phyloP scores from a whole-genome alignment of 2,797 vertebrate genomes.

The Lepilemur septentrionalis region DNA sequence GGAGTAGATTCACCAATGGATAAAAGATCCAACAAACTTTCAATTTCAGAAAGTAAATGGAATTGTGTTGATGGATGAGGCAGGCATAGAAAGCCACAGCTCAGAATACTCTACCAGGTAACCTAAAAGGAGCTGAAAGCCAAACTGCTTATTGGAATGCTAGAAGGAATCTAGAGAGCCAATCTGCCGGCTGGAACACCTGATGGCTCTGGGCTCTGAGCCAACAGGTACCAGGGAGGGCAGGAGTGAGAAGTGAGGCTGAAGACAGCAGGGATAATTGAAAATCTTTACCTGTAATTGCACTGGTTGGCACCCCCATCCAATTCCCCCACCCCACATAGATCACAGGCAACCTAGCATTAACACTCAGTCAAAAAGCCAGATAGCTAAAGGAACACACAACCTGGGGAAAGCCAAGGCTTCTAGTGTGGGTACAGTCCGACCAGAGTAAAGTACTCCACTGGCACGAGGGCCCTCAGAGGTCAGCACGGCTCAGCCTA shows the following conservation, averaged over 20 bases:
- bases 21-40: constrained; percentile 17
- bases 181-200: constrained; percentile 40
- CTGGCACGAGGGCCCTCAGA: background rate
- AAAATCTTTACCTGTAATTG: constrained; percentile 43
- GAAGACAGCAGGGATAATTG: constrained; percentile 50
- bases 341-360: constrained; percentile 30
- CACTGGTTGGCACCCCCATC: background rate
- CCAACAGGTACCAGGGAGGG: constrained; percentile 42
- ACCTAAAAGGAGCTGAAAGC: constrained; percentile 28
- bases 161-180: constrained; percentile 31
- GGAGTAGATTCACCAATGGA: background rate
- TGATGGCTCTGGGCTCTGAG: constrained; percentile 35
- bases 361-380: background rate
- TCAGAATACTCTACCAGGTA: constrained; percentile 8
- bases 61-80: constrained; percentile 42
- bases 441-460: background rate
- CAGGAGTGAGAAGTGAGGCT: background rate
- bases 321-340: background rate
- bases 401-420: background rate
- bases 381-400: constrained; percentile 16
- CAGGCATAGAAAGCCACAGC: constrained; percentile 13
- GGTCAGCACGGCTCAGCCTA: background rate
- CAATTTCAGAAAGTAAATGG: constrained; percentile 53
- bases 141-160: constrained; percentile 48
- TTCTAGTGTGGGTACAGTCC: background rate